phyloP scores from a whole-genome alignment of 64 coral and sea anemone species.

The Montipora sp. region DNA sequence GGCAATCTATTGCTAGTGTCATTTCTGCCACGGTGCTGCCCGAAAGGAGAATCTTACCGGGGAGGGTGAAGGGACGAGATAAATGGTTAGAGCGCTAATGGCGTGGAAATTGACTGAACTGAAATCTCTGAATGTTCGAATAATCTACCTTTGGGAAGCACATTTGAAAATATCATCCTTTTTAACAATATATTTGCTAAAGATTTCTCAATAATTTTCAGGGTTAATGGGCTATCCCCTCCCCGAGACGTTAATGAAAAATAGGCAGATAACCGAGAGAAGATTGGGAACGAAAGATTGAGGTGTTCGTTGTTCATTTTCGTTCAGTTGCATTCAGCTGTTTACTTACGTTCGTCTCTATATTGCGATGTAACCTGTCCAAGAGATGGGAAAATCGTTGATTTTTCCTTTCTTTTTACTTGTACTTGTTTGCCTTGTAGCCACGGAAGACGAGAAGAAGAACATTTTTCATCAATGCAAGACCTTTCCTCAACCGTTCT shows the following conservation, averaged over 20 bases:
- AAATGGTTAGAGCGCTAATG: too few species aligned
- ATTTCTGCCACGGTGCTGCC: not conserved
- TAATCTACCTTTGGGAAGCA: too few species aligned
- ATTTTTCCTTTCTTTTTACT: not conserved
- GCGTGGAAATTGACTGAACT: too few species aligned
- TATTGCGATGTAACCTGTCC: not conserved
- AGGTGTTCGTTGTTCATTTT: not conserved
- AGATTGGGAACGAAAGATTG: not conserved
- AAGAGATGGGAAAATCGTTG: slow-evolving; percentile 38
- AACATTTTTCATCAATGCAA: slow-evolving; percentile 52
- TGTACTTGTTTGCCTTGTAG: slow-evolving; percentile 3
- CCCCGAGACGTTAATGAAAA: not conserved
- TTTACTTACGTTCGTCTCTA: not conserved
- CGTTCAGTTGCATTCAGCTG: not conserved
- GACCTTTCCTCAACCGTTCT: slow-evolving; percentile 52
- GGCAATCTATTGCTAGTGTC: too few species aligned
- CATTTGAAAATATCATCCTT: too few species aligned
- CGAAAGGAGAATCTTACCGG: too few species aligned
- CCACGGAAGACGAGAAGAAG: slow-evolving; percentile 3
- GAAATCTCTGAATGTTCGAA: too few species aligned
- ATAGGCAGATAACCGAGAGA: not conserved
- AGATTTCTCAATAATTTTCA: too few species aligned
- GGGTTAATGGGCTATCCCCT: not conserved
- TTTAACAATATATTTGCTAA: too few species aligned
- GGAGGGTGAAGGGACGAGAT: too few species aligned